phyloP scores from a whole-genome alignment of 2,113 vertebrate genomes.

The Scomber colias region DNA sequence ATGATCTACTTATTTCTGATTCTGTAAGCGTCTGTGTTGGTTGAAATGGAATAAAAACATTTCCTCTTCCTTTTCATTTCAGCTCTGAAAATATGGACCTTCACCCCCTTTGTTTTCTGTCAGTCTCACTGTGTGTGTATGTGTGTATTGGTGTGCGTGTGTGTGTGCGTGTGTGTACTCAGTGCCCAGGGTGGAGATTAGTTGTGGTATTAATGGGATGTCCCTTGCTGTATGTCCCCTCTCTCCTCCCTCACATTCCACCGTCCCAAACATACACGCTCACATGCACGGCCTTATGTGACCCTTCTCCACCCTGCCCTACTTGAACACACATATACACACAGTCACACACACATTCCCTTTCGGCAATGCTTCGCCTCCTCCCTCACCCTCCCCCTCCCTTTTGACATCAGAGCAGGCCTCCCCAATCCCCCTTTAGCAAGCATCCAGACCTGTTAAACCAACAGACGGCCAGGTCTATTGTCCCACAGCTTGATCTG shows the following conservation, averaged over 20 bases:
- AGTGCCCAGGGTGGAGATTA: conserved; percentile 73
- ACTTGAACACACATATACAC: conserved; percentile 59
- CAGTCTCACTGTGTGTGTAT: conserved; percentile 18
- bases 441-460: conserved; percentile 74
- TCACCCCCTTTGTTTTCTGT: neutral
- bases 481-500: conserved; percentile 76
- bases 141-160: conserved; percentile 12
- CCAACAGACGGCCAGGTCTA: conserved; percentile 73
- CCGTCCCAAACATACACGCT: conserved; percentile 66
- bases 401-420: conserved; percentile 70
- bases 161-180: conserved; percentile 44
- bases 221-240: conserved; percentile 59
- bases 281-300: conserved; percentile 59
- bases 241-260: conserved; percentile 73
- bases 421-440: conserved; percentile 67
- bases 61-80: conserved; percentile 61
- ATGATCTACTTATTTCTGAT: conserved; percentile 5
- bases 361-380: conserved; percentile 43
- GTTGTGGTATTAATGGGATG: conserved; percentile 73
- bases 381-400: conserved; percentile 39
- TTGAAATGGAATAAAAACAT: conserved; percentile 52
- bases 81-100: conserved; percentile 49
- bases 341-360: conserved; percentile 55
- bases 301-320: conserved; percentile 56
- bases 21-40: conserved; percentile 16